phyloP scores from a whole-genome alignment of 2,113 vertebrate genomes.

The Lanius ludovicianus region DNA sequence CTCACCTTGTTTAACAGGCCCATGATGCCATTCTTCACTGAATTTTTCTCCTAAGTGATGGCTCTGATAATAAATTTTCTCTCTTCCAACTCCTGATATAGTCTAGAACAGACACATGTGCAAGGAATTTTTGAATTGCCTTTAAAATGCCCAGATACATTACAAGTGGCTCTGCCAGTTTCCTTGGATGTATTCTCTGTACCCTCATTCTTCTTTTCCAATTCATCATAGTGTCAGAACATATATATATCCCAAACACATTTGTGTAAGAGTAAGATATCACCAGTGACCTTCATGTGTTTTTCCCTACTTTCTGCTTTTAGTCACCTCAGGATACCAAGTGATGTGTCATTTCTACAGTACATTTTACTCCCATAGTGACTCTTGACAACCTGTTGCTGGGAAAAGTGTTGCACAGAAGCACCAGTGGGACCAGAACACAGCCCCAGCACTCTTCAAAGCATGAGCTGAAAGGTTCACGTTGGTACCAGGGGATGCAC shows the following conservation, averaged over 20 bases:
- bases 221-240: not conserved
- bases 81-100: slow-evolving; percentile 76
- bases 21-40: slow-evolving; percentile 79
- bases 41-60: slow-evolving; percentile 80
- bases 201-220: not conserved
- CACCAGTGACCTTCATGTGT: not conserved
- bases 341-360: not conserved
- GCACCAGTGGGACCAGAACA: not conserved
- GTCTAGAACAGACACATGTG: slow-evolving; percentile 69
- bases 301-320: not conserved
- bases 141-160: slow-evolving; percentile 1
- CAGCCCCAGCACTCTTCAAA: not conserved
- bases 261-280: not conserved
- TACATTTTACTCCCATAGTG: not conserved
- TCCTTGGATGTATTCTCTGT: not conserved
- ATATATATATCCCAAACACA: not conserved
- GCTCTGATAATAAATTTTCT: slow-evolving; percentile 94
- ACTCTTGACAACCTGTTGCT: not conserved
- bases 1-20: slow-evolving; percentile 83
- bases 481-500: not conserved
- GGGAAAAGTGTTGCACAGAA: not conserved
- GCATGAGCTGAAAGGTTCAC: not conserved
- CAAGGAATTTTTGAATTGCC: slow-evolving; percentile 13
- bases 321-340: not conserved
- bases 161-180: not conserved